Evolutionary conservation across 1,140 invertebrate genomes (phyloP).

Genomic region (Zaprionus inermis): DNA sequence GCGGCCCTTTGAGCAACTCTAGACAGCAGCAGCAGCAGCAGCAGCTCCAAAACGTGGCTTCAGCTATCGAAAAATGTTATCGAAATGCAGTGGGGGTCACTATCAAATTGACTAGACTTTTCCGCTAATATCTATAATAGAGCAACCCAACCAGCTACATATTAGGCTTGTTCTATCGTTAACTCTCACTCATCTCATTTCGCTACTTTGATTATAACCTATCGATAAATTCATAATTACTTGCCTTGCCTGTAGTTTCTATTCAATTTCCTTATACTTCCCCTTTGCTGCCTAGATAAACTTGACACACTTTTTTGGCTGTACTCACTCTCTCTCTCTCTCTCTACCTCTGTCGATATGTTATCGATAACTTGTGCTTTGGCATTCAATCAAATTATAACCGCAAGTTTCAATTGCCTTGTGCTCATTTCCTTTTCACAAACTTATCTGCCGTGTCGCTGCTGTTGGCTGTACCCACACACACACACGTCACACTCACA

Average conservation of each 20-base stretch:
- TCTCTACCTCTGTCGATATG: conserved; percentile 1
- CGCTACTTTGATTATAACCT: neutral
- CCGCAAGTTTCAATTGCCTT: conserved; percentile 40
- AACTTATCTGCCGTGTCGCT: conserved; percentile 53
- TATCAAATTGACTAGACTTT: neutral
- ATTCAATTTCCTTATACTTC: too few relatives aligned
- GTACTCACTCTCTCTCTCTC: neutral
- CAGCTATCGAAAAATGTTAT: conserved; percentile 15
- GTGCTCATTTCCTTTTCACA: conserved; percentile 60
- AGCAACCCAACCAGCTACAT: too few relatives aligned
- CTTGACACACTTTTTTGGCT: too few relatives aligned
- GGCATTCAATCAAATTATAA: conserved; percentile 6
- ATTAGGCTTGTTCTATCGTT: too few relatives aligned
- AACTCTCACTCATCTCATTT: too few relatives aligned
- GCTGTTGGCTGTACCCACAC: conserved; percentile 5
- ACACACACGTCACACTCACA: neutral
- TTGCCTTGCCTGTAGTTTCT: too few relatives aligned
- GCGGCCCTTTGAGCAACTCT: conserved; percentile 20
- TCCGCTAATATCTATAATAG: too few relatives aligned
- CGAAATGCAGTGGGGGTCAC: neutral
- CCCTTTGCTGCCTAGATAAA: too few relatives aligned
- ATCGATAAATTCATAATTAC: neutral
- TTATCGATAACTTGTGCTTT: conserved; percentile 14
- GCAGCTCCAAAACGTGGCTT: neutral
- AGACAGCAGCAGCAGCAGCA: neutral